A percentile compares a stretch with the other conserved stretches of the same genome.
phyloP scores from a whole-genome alignment of 2,113 vertebrate species.

The Labrus mixtus region DNA sequence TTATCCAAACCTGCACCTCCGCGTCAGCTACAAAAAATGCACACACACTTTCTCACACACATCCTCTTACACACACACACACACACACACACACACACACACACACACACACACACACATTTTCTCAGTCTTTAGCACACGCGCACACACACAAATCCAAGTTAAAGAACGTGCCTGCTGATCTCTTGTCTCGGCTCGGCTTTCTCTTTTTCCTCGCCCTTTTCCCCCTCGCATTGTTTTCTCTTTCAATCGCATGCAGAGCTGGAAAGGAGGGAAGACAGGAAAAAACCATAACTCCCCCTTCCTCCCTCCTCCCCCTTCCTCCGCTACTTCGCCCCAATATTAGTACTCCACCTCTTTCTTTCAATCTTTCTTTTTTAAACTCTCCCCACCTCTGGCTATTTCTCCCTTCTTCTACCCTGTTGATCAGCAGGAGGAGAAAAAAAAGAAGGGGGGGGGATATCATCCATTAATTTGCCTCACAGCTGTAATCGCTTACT shows the following conservation, averaged over 20 bases:
- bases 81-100: slow-evolving; percentile 23
- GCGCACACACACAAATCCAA: slow-evolving; percentile 38
- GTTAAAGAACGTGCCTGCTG: slow-evolving; percentile 54
- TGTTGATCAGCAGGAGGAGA: slow-evolving; percentile 62
- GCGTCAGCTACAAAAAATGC: slow-evolving; percentile 34
- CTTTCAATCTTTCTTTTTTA: slow-evolving; percentile 44
- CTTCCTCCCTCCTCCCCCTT: not conserved
- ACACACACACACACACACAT: slow-evolving; percentile 27
- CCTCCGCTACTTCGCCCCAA: slow-evolving; percentile 18
- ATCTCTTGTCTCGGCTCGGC: slow-evolving; percentile 70
- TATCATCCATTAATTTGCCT: slow-evolving; percentile 85
- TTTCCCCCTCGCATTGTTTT: slow-evolving; percentile 63
- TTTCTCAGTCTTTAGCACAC: not conserved
- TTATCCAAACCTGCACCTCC: slow-evolving; percentile 58
- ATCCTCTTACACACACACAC: slow-evolving; percentile 1
- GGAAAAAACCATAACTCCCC: slow-evolving; percentile 37
- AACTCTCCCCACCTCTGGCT: slow-evolving; percentile 37
- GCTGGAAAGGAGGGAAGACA: slow-evolving; percentile 62
- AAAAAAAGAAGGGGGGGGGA: slow-evolving; percentile 59
- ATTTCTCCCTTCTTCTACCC: slow-evolving; percentile 23
- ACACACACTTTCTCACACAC: slow-evolving; percentile 20
- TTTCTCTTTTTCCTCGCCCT: slow-evolving; percentile 61
- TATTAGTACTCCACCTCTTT: slow-evolving; percentile 67
- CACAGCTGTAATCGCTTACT: slow-evolving; percentile 86
- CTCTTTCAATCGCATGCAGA: slow-evolving; percentile 70